Base-by-base conservation (phyloP, 2,797 vertebrate species). In the Mormyrops attenuatus region DNA sequence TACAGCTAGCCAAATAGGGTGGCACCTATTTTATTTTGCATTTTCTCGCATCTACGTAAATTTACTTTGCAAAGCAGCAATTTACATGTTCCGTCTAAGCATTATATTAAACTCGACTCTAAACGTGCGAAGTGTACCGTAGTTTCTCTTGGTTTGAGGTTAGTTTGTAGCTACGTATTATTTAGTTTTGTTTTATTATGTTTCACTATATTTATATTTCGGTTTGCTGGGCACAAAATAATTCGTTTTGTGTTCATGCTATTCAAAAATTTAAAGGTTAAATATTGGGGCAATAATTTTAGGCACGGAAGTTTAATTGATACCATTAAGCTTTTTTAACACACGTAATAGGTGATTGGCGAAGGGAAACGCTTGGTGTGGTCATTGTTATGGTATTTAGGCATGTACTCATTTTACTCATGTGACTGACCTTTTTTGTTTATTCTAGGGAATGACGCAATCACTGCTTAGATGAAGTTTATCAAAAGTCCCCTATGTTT, bases 41-140 rank as follows among this genome's bases (percentile, higher is more conserved):
- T 86, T 49, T 17, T 20, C n/a, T 8, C 22, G 26, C 26, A 82
- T 38, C n/a, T 3, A 7, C 47, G 17, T 34, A 17, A 30, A 86
- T 86, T 86, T 86, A 26, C 13, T 13, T 86, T 86, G 85, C 85
- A 86, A 86, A 86, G 3, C 50, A 53, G 85, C 2, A 17, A 82
- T 47, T 82, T 47, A 17, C 41, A 47, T 53, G 47, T 34, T 26
- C 5, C 34, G 15, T 49, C 26, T 49, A 85, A 52, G 22, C 49
- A 26, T 52, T 85, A 9, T 52, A 3, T 52, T n/a, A 8, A 50
- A 26, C 49, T 13, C 73, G 26, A 69, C 53, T 57, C 53, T 57
- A 57, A 57, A 20, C 13, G 9, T 69, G n/a, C 63, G 30, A 69
- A 0, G 22, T 69, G 8, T 34, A 13, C 66, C 11, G 26, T 69